Conservation (phyloP, 2,888 invertebrate genomes). For the Orthonevra nobilis region DNA sequence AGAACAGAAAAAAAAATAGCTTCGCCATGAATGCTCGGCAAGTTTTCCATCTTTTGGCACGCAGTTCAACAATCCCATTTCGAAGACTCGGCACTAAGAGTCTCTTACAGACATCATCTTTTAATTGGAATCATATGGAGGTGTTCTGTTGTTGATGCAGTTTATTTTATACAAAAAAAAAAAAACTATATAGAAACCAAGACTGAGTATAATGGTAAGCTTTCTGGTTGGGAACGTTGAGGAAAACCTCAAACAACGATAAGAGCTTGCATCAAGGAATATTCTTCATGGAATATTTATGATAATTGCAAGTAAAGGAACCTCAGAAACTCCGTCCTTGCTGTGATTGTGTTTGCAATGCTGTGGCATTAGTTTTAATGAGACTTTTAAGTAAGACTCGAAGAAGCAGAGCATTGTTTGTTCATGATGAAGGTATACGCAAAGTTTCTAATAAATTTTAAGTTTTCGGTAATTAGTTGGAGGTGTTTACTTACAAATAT, state of each 20-base stretch:
- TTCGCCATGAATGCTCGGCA: too few relatives aligned
- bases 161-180: neutral
- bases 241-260: too few relatives aligned
- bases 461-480: too few relatives aligned
- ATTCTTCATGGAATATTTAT: neutral
- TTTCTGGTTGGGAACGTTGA: too few relatives aligned
- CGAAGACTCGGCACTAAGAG: neutral
- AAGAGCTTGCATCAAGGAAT: neutral
- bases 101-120: conserved; percentile 27
- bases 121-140: conserved; percentile 56
- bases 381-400: conserved; percentile 2
- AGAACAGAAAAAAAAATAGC: too few relatives aligned
- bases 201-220: too few relatives aligned
- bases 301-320: neutral
- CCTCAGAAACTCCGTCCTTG: too few relatives aligned
- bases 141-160: neutral
- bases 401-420: neutral
- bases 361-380: conserved; percentile 32
- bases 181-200: too few relatives aligned
- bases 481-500: too few relatives aligned
- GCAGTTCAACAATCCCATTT: conserved; percentile 18
- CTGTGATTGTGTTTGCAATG: too few relatives aligned
- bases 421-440: conserved; percentile 7
- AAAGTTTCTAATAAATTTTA: neutral
- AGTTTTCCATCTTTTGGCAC: too few relatives aligned